A percentile compares a stretch with the other conserved stretches of the same genome.
Conservation (phyloP, 2,888 invertebrate species). For the Hemistola chrysoprasaria region DNA sequence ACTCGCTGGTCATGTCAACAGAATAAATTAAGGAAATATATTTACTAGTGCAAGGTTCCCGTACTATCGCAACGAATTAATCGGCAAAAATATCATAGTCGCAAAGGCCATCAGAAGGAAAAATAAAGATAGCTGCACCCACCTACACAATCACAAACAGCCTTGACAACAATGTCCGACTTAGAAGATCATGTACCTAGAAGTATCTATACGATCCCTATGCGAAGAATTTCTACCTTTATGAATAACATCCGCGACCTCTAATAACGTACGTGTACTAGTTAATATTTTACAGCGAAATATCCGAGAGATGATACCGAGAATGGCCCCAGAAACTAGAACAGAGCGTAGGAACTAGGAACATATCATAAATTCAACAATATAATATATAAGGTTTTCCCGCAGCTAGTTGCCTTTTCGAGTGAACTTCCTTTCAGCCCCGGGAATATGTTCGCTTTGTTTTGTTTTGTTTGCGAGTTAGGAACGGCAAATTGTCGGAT, state of each 20-base stretch:
- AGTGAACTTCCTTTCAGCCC: conserved; percentile 72
- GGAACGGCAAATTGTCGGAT: conserved; percentile 75
- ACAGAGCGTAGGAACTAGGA: conserved; percentile 55
- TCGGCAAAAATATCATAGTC: too few species aligned
- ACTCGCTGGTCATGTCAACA: too few species aligned
- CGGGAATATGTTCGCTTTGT: conserved; percentile 75
- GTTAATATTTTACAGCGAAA: conserved; percentile 64
- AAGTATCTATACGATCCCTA: too few species aligned
- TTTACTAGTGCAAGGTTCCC: too few species aligned
- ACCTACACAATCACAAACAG: too few species aligned
- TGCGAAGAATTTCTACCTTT: conserved; percentile 15
- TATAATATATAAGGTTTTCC: conserved; percentile 64
- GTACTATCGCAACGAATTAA: too few species aligned
- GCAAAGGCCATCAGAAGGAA: too few species aligned
- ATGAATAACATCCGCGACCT: conserved; percentile 4
- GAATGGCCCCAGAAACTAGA: conserved; percentile 66
- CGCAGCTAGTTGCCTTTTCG: conserved; percentile 75
- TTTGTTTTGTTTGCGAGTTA: conserved; percentile 79
- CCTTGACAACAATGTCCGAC: too few species aligned
- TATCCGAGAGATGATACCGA: conserved; percentile 57
- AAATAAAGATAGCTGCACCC: too few species aligned
- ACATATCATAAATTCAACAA: conserved; percentile 75
- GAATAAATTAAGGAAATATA: too few species aligned
- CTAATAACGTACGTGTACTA: conserved; percentile 28
- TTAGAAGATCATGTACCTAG: too few species aligned